Conservation (phyloP, 2,113 vertebrate species). For the Stercorarius parasiticus region DNA sequence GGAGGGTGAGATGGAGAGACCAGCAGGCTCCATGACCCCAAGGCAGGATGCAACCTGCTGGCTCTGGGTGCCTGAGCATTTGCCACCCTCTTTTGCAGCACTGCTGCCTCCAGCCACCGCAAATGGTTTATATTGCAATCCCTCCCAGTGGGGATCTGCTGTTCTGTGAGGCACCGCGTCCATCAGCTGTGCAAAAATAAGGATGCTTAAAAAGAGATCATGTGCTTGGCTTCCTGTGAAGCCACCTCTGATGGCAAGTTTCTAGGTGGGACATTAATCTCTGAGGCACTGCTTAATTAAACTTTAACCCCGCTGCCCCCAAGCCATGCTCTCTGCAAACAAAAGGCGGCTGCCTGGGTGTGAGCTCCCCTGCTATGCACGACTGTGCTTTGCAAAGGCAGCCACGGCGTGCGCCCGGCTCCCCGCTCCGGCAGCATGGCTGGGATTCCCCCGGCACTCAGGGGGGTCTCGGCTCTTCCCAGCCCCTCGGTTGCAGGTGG, state of each 20-base stretch:
- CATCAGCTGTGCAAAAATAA: not conserved
- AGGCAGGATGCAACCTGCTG: accelerated
- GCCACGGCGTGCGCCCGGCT: accelerated
- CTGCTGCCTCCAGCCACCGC: not conserved
- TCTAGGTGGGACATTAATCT: not conserved
- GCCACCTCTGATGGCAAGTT: not conserved
- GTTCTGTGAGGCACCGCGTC: not conserved
- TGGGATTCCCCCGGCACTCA: not conserved
- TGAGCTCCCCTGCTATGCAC: not conserved
- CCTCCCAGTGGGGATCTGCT: not conserved
- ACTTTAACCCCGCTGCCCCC: not conserved
- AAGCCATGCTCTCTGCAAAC: not conserved
- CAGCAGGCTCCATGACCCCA: not conserved
- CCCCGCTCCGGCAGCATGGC: not conserved
- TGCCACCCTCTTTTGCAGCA: not conserved
- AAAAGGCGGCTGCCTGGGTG: not conserved
- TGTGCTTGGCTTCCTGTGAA: not conserved
- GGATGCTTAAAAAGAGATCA: not conserved
- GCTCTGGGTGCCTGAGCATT: not conserved
- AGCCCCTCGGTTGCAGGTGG: accelerated
- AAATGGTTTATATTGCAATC: not conserved
- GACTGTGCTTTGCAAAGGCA: not conserved
- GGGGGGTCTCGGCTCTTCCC: accelerated
- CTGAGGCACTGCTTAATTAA: not conserved
- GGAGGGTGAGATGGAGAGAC: not conserved